Percentiles rank a stretch among this genome's conserved stretches.
These are phyloP conservation scores for Metalampra italica DNA, from an alignment of 2,888 invertebrate genomes.

Conservation along the genomic window DNA sequence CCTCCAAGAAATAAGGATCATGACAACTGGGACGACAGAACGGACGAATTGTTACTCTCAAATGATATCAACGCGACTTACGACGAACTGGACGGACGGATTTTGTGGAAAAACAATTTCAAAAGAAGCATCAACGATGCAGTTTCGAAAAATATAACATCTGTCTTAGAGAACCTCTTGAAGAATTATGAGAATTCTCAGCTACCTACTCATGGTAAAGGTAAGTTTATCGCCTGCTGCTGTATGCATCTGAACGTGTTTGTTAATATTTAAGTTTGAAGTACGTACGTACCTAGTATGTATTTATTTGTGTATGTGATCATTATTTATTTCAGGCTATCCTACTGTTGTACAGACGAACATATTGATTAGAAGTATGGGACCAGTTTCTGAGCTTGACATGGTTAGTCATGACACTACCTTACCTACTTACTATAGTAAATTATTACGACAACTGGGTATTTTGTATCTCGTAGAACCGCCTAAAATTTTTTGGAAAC, in stretches of 20 bases:
- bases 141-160: slow-evolving; percentile 90
- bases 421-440: no score
- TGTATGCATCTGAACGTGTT: no score
- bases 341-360: slow-evolving; percentile 93
- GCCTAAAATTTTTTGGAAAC: no score
- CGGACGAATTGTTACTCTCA: slow-evolving; percentile 51
- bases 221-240: slow-evolving; percentile 66
- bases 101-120: slow-evolving; percentile 45
- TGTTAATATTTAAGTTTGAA: no score
- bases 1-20: slow-evolving; percentile 38
- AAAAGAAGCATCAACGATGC: slow-evolving; percentile 82
- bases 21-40: slow-evolving; percentile 47
- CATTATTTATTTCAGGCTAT: slow-evolving; percentile 76
- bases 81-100: slow-evolving; percentile 35
- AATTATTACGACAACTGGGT: no score
- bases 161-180: slow-evolving; percentile 90
- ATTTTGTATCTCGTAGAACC: no score
- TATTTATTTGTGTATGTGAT: no score
- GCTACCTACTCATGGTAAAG: slow-evolving; percentile 92
- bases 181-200: slow-evolving; percentile 95
- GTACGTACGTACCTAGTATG: no score
- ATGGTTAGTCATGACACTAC: slow-evolving; percentile 81
- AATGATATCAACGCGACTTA: slow-evolving; percentile 59
- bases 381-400: slow-evolving; percentile 92
- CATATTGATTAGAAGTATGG: slow-evolving; percentile 94